Percentiles rank a stretch among this genome's conserved stretches.
Conservation (phyloP, 2,888 invertebrate genomes). For the Sphinx pinastri region DNA sequence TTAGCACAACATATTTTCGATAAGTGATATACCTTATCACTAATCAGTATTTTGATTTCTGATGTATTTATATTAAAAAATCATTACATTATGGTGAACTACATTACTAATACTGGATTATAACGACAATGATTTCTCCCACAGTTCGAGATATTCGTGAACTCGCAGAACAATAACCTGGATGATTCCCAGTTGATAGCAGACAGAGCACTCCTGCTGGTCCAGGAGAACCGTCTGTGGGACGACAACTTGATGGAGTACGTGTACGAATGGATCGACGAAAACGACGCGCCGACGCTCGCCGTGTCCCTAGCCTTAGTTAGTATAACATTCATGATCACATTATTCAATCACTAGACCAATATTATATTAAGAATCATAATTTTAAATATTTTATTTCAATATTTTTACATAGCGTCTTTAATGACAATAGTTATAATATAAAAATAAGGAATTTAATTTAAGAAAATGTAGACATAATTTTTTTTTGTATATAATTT, state of each 20-base stretch:
- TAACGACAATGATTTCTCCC: neutral
- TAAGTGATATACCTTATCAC: too few relatives aligned
- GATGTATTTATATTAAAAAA: too few relatives aligned
- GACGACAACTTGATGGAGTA: slow-evolving; percentile 40
- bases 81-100: neutral
- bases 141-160: slow-evolving; percentile 65
- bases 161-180: slow-evolving; percentile 55
- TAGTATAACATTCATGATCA: slow-evolving; percentile 51
- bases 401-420: neutral
- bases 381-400: neutral
- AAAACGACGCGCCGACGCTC: slow-evolving; percentile 64
- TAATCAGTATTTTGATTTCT: too few relatives aligned
- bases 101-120: neutral
- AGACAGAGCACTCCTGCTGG: slow-evolving; percentile 39
- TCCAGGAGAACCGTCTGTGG: slow-evolving; percentile 57
- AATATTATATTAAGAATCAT: slow-evolving; percentile 17
- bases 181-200: slow-evolving; percentile 53
- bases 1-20: too few relatives aligned
- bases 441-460: neutral
- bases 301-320: slow-evolving; percentile 60
- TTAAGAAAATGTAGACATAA: neutral
- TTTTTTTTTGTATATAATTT: slow-evolving; percentile 22
- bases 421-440: neutral
- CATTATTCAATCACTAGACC: slow-evolving; percentile 55
- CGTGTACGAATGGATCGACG: slow-evolving; percentile 74